phyloP scores from a whole-genome alignment of 2,113 vertebrate species.

The Ia io region DNA sequence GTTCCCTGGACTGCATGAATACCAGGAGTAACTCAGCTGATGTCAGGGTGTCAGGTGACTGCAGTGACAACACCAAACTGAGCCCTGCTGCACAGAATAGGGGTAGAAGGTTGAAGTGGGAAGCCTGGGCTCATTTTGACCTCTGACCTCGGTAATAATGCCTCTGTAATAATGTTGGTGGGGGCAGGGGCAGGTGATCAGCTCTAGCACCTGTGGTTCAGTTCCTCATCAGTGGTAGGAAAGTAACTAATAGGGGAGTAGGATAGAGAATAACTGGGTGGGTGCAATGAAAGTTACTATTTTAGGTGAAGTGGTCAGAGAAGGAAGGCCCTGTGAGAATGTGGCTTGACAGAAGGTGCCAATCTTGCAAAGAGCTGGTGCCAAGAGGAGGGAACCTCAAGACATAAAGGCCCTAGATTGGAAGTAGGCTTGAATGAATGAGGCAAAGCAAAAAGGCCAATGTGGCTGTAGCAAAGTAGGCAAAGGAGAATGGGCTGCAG shows the following conservation, averaged over 20 bases:
- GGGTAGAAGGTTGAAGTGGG: background rate
- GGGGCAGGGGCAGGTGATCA: background rate
- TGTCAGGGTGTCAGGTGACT: background rate
- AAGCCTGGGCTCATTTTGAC: background rate
- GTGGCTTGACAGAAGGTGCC: background rate
- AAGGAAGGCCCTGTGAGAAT: background rate
- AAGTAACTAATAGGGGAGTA: background rate
- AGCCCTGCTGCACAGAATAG: background rate
- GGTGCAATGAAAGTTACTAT: background rate
- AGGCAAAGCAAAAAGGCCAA: background rate
- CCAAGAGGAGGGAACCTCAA: background rate
- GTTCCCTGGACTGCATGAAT: background rate
- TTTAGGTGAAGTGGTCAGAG: background rate
- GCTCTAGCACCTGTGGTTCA: background rate
- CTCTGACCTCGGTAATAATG: constrained; percentile 18
- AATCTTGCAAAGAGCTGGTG: background rate
- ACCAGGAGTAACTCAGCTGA: background rate
- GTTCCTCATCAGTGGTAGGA: background rate
- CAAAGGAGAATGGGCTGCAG: background rate
- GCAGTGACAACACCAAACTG: background rate
- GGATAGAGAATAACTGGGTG: background rate
- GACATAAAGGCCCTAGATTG: background rate
- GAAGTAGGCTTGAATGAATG: background rate
- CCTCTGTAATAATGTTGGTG: background rate
- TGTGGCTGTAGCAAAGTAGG: background rate